Evolutionary conservation across 1,140 invertebrate genomes (phyloP).

Genomic region (Zaprionus gabonicus): DNA sequence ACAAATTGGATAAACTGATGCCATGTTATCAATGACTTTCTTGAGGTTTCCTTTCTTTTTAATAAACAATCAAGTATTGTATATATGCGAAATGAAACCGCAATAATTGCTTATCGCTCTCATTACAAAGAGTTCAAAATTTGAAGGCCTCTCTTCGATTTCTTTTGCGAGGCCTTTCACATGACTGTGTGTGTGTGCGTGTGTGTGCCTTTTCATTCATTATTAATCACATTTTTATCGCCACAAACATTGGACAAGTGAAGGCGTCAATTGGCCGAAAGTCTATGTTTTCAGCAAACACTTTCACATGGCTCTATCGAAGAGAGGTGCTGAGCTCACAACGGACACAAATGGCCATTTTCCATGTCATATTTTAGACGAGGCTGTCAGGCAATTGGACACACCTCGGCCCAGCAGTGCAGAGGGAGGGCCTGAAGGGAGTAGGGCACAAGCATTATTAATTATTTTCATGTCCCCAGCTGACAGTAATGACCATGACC

Average conservation of each 20-base stretch:
- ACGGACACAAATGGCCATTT: conserved; percentile 51
- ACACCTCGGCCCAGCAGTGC: conserved; percentile 4
- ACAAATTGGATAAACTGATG: conserved; percentile 56
- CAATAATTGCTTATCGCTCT: conserved; percentile 43
- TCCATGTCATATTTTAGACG: conserved; percentile 52
- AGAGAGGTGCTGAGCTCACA: conserved; percentile 24
- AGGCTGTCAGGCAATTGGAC: conserved; percentile 25
- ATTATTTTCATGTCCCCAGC: conserved; percentile 55
- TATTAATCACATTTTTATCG: conserved; percentile 76
- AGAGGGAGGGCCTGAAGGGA: neutral
- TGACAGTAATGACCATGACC: conserved; percentile 62
- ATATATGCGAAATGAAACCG: conserved; percentile 29
- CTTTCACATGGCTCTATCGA: conserved; percentile 72
- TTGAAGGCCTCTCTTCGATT: conserved; percentile 42
- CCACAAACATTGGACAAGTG: conserved; percentile 57
- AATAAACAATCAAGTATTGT: neutral
- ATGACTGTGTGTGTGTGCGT: conserved; percentile 30
- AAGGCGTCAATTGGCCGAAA: conserved; percentile 65
- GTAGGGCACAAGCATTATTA: conserved; percentile 47
- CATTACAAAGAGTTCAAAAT: conserved; percentile 35
- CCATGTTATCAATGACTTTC: conserved; percentile 17
- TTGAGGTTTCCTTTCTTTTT: conserved; percentile 36
- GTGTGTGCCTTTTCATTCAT: conserved; percentile 48
- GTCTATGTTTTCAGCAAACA: conserved; percentile 40
- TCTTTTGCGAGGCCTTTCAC: conserved; percentile 64